These are phyloP conservation scores for Sebastes oblongus DNA, from an alignment of 2,797 vertebrate genomes.

Conservation along the genomic window DNA sequence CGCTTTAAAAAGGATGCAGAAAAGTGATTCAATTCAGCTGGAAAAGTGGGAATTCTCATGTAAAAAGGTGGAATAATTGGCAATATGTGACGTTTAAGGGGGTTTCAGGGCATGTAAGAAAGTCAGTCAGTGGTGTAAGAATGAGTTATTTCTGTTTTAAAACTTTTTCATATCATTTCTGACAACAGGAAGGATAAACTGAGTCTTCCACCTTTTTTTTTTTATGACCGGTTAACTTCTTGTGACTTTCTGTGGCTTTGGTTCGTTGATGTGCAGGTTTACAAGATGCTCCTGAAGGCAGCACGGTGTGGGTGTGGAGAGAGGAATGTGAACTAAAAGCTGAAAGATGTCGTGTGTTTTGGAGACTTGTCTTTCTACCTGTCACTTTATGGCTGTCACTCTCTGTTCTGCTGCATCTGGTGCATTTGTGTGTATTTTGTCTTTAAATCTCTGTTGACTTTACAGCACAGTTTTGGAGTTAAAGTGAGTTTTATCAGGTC, in stretches of 20 bases:
- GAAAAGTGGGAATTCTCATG: background rate
- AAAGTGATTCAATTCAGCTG: background rate
- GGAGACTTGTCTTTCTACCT: constrained; percentile 12
- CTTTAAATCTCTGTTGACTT: background rate
- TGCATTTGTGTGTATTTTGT: too few relatives aligned
- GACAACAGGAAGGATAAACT: too few relatives aligned
- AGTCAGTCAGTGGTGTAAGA: background rate
- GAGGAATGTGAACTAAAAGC: constrained; percentile 30
- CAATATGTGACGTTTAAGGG: background rate
- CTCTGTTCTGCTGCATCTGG: background rate
- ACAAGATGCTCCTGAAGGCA: constrained; percentile 52
- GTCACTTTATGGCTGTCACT: background rate
- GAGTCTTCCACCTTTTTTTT: background rate
- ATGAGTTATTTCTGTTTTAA: background rate
- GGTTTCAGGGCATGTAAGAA: background rate
- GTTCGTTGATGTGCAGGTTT: background rate
- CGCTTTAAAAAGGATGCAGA: background rate
- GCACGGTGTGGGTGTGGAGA: constrained; percentile 16
- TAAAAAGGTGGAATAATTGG: background rate
- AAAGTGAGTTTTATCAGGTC: background rate
- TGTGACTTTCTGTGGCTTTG: background rate
- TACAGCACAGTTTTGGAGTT: background rate
- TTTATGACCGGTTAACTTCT: background rate
- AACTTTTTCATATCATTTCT: background rate
- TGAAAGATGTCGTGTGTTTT: constrained; percentile 13